These are phyloP conservation scores for Tortricodes alternella DNA, from an alignment of 2,888 invertebrate genomes.

Conservation along the genomic window DNA sequence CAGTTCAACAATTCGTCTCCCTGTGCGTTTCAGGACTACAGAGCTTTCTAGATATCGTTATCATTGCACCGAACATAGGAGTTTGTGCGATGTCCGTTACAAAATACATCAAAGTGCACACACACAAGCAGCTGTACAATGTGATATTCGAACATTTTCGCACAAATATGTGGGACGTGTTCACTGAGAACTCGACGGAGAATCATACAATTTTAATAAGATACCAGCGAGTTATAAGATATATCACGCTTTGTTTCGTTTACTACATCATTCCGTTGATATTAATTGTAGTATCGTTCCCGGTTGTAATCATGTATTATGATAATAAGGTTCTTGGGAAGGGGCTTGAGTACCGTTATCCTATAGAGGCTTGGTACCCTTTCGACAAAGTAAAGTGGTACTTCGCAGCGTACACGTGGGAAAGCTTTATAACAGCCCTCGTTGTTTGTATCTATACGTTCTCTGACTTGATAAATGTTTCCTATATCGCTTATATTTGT, in stretches of 20 bases:
- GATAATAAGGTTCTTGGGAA: conserved; percentile 47
- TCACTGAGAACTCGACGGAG: conserved; percentile 41
- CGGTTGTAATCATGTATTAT: conserved; percentile 62
- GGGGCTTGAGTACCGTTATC: conserved; percentile 54
- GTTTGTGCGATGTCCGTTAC: conserved; percentile 57
- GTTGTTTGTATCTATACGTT: conserved; percentile 57
- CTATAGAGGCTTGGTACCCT: conserved; percentile 72
- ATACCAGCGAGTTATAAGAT: conserved; percentile 46
- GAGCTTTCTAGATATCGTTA: conserved; percentile 61
- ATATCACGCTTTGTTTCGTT: conserved; percentile 51
- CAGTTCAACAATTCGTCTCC: conserved; percentile 51
- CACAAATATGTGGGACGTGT: conserved; percentile 51
- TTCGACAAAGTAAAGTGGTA: conserved; percentile 68
- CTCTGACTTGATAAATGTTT: conserved; percentile 56
- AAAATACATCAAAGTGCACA: conserved; percentile 57
- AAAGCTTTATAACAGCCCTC: conserved; percentile 59
- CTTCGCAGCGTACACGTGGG: conserved; percentile 61
- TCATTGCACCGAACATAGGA: conserved; percentile 66
- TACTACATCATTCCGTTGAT: conserved; percentile 53
- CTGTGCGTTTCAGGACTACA: conserved; percentile 48
- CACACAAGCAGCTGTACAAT: conserved; percentile 49
- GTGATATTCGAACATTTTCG: conserved; percentile 55
- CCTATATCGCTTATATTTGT: conserved; percentile 57
- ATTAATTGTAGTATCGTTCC: conserved; percentile 55
- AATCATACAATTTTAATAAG: conserved; percentile 47